phyloP scores from a whole-genome alignment of 1,140 invertebrate species.

The Teleogryllus occipitalis region DNA sequence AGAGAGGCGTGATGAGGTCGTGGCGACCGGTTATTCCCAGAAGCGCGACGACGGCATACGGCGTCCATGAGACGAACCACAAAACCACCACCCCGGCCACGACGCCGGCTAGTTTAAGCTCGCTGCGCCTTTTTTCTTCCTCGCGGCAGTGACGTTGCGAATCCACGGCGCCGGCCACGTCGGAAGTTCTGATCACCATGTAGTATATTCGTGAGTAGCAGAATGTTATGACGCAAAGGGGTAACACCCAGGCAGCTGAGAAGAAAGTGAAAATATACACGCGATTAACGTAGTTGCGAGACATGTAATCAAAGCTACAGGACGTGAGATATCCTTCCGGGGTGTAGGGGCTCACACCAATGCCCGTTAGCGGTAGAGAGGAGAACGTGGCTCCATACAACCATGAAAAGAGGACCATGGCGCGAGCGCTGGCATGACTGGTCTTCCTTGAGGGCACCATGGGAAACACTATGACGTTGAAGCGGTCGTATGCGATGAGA shows the following conservation, averaged over 20 bases:
- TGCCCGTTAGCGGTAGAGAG: constrained; percentile 51
- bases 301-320: constrained; percentile 69
- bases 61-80: constrained; percentile 69
- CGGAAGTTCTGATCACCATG: constrained; percentile 44
- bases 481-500: constrained; percentile 60
- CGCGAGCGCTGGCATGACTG: constrained; percentile 43
- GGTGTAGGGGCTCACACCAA: constrained; percentile 61
- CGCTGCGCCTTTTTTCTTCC: constrained; percentile 54
- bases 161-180: constrained; percentile 31
- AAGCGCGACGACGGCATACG: constrained; percentile 62
- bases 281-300: constrained; percentile 29
- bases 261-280: constrained; percentile 59
- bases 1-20: constrained; percentile 51
- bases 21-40: constrained; percentile 57
- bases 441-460: constrained; percentile 50
- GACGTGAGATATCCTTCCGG: constrained; percentile 70
- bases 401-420: constrained; percentile 58
- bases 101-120: constrained; percentile 54
- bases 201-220: constrained; percentile 61
- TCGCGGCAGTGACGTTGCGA: constrained; percentile 47
- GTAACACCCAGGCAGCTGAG: constrained; percentile 56
- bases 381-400: constrained; percentile 59
- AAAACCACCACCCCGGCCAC: constrained; percentile 56
- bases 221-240: constrained; percentile 56
- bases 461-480: constrained; percentile 61